These are phyloP conservation scores for Drosophila nigrodunni DNA, from an alignment of 1,140 invertebrate genomes.

Conservation along the genomic window DNA sequence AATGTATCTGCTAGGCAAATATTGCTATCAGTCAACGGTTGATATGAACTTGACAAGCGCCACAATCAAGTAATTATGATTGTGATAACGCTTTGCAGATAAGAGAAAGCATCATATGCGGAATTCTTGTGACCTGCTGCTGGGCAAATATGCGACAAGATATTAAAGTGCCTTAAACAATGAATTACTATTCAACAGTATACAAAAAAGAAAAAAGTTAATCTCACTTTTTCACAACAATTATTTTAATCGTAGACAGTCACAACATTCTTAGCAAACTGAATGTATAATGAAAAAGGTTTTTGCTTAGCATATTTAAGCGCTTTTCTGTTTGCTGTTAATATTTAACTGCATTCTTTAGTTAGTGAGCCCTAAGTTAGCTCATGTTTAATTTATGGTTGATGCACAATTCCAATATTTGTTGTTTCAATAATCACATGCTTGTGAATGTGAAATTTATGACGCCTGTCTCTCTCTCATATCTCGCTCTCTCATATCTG, in stretches of 20 bases:
- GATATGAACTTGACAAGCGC: background rate
- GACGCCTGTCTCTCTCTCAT: background rate
- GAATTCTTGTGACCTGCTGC: slow-evolving; percentile 40
- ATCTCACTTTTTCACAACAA: background rate
- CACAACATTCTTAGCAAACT: slow-evolving; percentile 8
- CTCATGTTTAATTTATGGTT: slow-evolving; percentile 36
- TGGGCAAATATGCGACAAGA: slow-evolving; percentile 32
- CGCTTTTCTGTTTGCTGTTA: slow-evolving; percentile 18
- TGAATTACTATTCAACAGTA: background rate
- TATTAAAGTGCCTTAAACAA: slow-evolving; percentile 8
- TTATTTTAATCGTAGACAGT: slow-evolving; percentile 8
- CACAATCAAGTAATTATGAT: slow-evolving; percentile 3
- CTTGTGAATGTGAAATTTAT: background rate
- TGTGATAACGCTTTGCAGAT: slow-evolving; percentile 3
- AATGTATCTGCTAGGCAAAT: slow-evolving; percentile 9
- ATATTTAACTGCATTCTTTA: slow-evolving; percentile 24
- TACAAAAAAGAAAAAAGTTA: background rate
- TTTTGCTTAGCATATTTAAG: slow-evolving; percentile 17
- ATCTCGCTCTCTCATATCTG: slow-evolving; percentile 6
- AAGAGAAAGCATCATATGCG: slow-evolving; percentile 49
- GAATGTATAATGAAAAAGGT: slow-evolving; percentile 22
- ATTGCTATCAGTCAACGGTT: slow-evolving; percentile 8
- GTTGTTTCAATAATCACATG: slow-evolving; percentile 32
- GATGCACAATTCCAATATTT: slow-evolving; percentile 37
- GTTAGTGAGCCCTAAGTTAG: slow-evolving; percentile 30